Evolutionary conservation across 2,113 vertebrate genomes (phyloP), one percentile per base, ranked within the genome.

Genomic region (Atractosteus spatula): DNA sequence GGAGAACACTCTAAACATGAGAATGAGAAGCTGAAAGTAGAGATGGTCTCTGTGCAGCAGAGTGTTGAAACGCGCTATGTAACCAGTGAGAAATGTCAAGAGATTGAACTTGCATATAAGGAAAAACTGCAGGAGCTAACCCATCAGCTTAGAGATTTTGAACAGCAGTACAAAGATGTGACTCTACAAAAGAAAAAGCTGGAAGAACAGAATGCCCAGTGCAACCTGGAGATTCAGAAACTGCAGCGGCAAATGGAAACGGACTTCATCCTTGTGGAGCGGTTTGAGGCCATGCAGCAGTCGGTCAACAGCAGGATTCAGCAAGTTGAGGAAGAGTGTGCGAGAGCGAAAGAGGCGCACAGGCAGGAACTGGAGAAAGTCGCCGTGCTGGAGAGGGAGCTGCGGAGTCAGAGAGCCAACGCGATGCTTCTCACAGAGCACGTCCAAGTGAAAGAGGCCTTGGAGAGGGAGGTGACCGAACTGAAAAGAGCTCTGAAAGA

Each of bases 261-360:
- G 0, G 87, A 93, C 83, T 68, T 82, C 66, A 79, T 84, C 41
- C 84, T 87, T 13, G 80, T 84, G 45, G 85, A 92, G 1, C 88
- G 90, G 0, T 88, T 95, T 0, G 90, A 96, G 78, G 82, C 82
- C 0, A 80, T 96, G 77, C 89, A 92, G 17, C 77, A 77, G 11
- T 85, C 88, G 3, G 89, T 98, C 0, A 80, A 78, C 0, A 74
- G 74, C 63, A 89, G 88, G 0, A 47, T 94, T 3, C 86, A 90
- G 79, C 89, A 86, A 17, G 84, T 93, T 0, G 87, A 79, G 77
- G 82, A 85, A 0, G 92, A 96, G 3, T 87, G 95, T 69, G 79
- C 83, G 74, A 83, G 67, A 3, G 84, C 91, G 12, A 80, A 82
- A 29, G 86, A 84, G 3, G 41, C 79, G 3, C 86, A 81, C 0